Evolutionary conservation across 2,888 invertebrate genomes (phyloP).

Genomic region (Shargacucullia verbasci): DNA sequence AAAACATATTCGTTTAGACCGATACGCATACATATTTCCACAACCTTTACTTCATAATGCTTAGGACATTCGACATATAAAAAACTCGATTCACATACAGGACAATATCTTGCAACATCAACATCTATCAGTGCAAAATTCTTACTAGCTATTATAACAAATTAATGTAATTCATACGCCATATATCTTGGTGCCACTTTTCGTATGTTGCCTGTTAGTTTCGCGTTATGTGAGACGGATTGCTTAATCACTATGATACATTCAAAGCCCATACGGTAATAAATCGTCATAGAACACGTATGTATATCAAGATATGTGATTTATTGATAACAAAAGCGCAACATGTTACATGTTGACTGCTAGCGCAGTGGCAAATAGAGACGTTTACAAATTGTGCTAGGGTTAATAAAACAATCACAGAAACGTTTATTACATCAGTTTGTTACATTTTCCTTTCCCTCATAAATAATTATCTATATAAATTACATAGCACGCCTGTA

Average conservation of each 20-base stretch:
- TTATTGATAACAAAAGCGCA: constrained; percentile 18
- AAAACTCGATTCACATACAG: too few relatives aligned
- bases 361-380: background rate
- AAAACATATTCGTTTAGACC: too few relatives aligned
- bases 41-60: too few relatives aligned
- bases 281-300: constrained; percentile 27
- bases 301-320: constrained; percentile 33
- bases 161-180: constrained; percentile 18
- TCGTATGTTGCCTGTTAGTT: constrained; percentile 17
- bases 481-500: too few relatives aligned
- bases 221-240: constrained; percentile 32
- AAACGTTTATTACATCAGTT: too few relatives aligned
- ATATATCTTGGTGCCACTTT: constrained; percentile 32
- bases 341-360: constrained; percentile 3
- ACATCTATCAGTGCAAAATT: constrained; percentile 8
- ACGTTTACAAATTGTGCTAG: background rate
- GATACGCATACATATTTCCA: too few relatives aligned
- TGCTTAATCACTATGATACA: constrained; percentile 33
- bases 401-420: too few relatives aligned
- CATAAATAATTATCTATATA: too few relatives aligned
- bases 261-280: constrained; percentile 19
- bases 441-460: too few relatives aligned
- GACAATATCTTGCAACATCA: too few relatives aligned
- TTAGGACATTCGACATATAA: too few relatives aligned
- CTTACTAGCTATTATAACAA: constrained; percentile 25